These are phyloP conservation scores for Urocynchramus pylzowi DNA, from an alignment of 2,113 vertebrate genomes.

Conservation along the genomic window DNA sequence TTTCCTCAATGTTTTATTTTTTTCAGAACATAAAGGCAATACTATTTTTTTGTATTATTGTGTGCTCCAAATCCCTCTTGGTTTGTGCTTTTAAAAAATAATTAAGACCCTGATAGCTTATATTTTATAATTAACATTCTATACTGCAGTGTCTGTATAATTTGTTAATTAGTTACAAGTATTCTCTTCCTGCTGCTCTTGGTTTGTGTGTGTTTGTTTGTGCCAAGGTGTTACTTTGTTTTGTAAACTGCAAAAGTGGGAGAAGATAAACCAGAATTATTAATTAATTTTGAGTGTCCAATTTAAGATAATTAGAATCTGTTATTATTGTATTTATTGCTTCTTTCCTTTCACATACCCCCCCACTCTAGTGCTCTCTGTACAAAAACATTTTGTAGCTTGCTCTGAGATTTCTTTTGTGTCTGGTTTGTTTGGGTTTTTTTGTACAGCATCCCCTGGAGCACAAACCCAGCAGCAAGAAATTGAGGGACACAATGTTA, in stretches of 20 bases:
- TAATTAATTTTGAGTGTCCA: neutral
- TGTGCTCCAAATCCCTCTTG: neutral
- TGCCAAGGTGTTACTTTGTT: neutral
- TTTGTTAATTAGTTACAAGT: neutral
- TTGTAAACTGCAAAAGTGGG: neutral
- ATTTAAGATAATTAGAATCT: neutral
- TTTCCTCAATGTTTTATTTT: neutral
- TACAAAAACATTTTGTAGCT: neutral
- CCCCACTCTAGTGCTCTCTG: neutral
- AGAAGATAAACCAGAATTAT: neutral
- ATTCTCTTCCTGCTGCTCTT: neutral
- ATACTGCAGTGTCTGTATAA: neutral
- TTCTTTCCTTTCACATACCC: neutral
- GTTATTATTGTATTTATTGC: neutral
- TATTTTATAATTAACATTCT: neutral
- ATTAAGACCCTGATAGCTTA: neutral
- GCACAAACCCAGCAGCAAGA: neutral
- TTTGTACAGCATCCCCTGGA: neutral
- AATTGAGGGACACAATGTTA: accelerated
- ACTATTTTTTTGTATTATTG: neutral
- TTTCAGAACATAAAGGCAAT: neutral
- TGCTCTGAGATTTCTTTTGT: neutral
- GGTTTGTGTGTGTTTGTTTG: neutral
- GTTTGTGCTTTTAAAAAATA: neutral
- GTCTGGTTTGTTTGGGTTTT: neutral